Evolutionary conservation across 2,888 invertebrate genomes (phyloP), one percentile per base, ranked within the genome.

Genomic region (Chrysolina haemoptera): DNA sequence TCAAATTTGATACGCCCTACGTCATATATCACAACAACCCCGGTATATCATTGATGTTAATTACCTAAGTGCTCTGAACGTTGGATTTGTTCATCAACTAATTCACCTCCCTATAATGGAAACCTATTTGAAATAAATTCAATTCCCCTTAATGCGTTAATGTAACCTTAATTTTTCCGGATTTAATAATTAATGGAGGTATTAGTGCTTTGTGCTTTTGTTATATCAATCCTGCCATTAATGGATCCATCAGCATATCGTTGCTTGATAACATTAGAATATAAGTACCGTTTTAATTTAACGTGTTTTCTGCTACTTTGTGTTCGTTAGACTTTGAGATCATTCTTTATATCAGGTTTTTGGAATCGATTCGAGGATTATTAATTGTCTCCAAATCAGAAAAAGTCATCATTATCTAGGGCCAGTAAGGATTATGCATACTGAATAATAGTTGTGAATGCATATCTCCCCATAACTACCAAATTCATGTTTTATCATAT

Each of bases 181-280:
- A 64, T 71, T 71, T 68, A 70, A 72, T 73, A 71, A 74, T 73
- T 74, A 76, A 73, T 53, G 65, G 48, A 46, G 16, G 68, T 74
- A 76, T 74, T 76, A 71, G 55, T 71, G 74, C 74, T 74, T 74
- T 76, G 76, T 71, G 73, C 73, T 77, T 67, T 73, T 74, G 70
- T 70, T 22, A 73, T 65, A 72, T 75, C 66, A 75, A 70, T 68
- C 71, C 63, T 22, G 35, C 73, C 75, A 75, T 77, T 75, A 77
- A 73, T 48, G 35, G 63, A 70, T 73, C 70, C 75, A 76, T 76
- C 70, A 76, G 64, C 73, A 62, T 35, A 76, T 73, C 62, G 53
- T 18, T 48, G 70, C 67, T 66, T 71, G 48, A 76, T 71, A 53
- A 67, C 53, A 18, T 20, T 53, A 55, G 55, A 67, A 67, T 55